phyloP scores from a whole-genome alignment of 2,797 vertebrate genomes.

The Podargus strigoides region DNA sequence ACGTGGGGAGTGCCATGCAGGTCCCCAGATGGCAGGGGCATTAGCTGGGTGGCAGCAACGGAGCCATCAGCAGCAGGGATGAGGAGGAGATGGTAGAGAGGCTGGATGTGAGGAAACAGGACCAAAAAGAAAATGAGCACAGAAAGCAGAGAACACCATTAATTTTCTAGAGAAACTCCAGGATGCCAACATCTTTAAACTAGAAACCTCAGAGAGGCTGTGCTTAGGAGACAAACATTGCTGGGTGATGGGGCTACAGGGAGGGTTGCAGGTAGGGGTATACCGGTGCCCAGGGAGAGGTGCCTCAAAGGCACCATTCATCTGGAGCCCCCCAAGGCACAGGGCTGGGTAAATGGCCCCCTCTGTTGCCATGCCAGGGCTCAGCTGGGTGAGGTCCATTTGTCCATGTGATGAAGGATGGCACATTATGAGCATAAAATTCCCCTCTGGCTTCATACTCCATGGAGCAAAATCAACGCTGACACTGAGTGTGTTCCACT shows the following conservation, averaged over 20 bases:
- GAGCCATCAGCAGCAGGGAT: not conserved
- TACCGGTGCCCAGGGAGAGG: not conserved
- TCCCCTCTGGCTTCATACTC: not conserved
- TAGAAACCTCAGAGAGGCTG: not conserved
- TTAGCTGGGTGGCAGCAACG: not conserved
- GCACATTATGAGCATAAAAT: not conserved
- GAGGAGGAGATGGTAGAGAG: not conserved
- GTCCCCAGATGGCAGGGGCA: not conserved
- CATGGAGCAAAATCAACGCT: not conserved
- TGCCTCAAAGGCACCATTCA: not conserved
- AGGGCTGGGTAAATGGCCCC: not conserved
- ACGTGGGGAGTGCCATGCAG: fast-evolving
- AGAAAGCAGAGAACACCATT: not conserved
- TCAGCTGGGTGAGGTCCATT: not conserved
- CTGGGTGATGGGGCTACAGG: not conserved
- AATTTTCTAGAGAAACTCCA: not conserved
- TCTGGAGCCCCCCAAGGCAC: not conserved
- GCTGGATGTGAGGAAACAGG: not conserved
- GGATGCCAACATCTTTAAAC: not conserved
- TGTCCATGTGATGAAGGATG: not conserved
- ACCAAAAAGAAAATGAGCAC: not conserved
- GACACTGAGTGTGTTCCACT: not conserved
- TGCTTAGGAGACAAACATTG: not conserved
- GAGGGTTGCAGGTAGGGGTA: not conserved
- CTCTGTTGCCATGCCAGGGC: not conserved